A percentile compares a stretch with the other conserved stretches of the same genome.
phyloP scores from a whole-genome alignment of 2,888 invertebrate species.

The Synanthedon vespiformis region DNA sequence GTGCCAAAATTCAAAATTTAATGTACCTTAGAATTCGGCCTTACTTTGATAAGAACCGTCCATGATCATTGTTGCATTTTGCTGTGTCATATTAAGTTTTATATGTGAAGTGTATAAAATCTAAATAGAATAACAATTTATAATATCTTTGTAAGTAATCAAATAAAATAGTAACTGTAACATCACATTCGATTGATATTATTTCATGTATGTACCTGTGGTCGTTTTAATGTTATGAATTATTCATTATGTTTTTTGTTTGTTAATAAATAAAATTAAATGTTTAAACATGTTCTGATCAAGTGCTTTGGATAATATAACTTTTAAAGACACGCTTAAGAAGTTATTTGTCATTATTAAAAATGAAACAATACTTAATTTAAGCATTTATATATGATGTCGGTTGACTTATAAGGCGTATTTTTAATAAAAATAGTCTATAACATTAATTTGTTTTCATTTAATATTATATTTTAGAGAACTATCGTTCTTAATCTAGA shows the following conservation, averaged over 20 bases:
- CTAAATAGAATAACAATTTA: background rate
- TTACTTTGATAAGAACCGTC: conserved; percentile 24
- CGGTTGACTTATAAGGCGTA: background rate
- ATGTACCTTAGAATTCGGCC: background rate
- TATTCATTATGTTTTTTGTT: too few species aligned
- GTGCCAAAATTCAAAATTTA: conserved; percentile 1
- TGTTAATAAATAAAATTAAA: too few species aligned
- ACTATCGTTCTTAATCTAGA: too few species aligned
- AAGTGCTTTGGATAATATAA: too few species aligned
- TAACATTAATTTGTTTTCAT: background rate
- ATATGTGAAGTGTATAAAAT: background rate
- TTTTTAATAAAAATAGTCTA: background rate
- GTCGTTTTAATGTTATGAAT: too few species aligned
- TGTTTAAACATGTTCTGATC: too few species aligned
- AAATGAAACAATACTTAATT: too few species aligned
- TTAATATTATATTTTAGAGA: too few species aligned
- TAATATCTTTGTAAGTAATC: background rate
- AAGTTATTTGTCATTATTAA: too few species aligned
- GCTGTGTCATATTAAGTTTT: conserved; percentile 21
- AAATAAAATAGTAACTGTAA: background rate
- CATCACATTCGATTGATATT: background rate
- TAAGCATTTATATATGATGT: background rate
- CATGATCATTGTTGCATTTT: conserved; percentile 30
- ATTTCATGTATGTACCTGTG: background rate
- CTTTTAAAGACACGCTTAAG: too few species aligned